phyloP scores from a whole-genome alignment of 1,140 invertebrate species.

The Drosophila equinoxialis region DNA sequence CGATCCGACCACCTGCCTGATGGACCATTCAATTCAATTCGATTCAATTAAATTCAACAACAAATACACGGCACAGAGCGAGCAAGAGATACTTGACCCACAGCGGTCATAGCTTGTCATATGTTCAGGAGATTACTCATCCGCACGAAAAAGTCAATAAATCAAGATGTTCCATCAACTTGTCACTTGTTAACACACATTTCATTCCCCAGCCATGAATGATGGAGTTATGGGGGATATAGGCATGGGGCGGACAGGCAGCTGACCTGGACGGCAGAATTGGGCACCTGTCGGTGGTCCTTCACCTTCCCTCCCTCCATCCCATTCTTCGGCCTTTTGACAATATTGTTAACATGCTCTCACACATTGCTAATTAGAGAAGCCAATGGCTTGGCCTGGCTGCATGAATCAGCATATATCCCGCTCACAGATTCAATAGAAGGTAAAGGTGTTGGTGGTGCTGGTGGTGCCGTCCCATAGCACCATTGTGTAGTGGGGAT shows the following conservation, averaged over 20 bases:
- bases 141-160: slow-evolving; percentile 46
- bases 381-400: not conserved
- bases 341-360: slow-evolving; percentile 24
- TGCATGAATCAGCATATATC: slow-evolving; percentile 7
- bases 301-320: slow-evolving; percentile 3
- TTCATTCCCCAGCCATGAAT: slow-evolving; percentile 20
- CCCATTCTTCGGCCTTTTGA: not conserved
- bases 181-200: slow-evolving; percentile 74
- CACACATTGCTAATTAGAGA: slow-evolving; percentile 7
- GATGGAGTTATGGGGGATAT: too few relatives aligned
- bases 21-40: not conserved
- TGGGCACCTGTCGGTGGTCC: slow-evolving; percentile 53
- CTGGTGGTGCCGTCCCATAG: not conserved
- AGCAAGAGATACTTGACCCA: slow-evolving; percentile 36
- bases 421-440: not conserved
- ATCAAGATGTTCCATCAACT: slow-evolving; percentile 63
- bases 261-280: not conserved
- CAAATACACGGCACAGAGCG: not conserved
- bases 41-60: not conserved
- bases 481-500: not conserved
- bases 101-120: slow-evolving; percentile 57
- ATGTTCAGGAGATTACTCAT: slow-evolving; percentile 39
- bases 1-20: not conserved
- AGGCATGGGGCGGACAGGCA: too few relatives aligned
- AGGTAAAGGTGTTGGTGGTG: not conserved